phyloP scores from a whole-genome alignment of 2,797 vertebrate species.

The Megalops cyprinoides region DNA sequence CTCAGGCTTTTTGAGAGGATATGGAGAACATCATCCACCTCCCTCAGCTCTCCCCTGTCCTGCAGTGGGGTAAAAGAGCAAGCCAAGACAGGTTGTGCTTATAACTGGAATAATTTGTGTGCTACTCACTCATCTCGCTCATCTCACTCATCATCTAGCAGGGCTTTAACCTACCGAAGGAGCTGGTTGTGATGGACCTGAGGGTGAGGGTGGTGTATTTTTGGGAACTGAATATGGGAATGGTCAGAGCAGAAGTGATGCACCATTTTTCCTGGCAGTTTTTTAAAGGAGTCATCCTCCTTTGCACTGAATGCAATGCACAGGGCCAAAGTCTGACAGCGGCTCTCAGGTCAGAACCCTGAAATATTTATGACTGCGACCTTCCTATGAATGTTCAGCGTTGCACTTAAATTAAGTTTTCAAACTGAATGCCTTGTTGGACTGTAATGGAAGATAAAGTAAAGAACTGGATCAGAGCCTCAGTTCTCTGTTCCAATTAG shows the following conservation, averaged over 20 bases:
- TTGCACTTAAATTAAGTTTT: slow-evolving; percentile 78
- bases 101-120: slow-evolving; percentile 30
- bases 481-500: slow-evolving; percentile 74
- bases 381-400: slow-evolving; percentile 75
- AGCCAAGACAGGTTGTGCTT: not conserved
- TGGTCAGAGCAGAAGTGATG: slow-evolving; percentile 8
- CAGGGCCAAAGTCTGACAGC: not conserved
- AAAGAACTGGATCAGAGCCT: slow-evolving; percentile 71
- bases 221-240: slow-evolving; percentile 16
- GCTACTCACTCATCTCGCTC: slow-evolving; percentile 31
- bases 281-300: not conserved
- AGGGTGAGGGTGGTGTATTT: slow-evolving; percentile 16
- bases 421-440: slow-evolving; percentile 76
- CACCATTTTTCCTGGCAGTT: not conserved
- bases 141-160: no score
- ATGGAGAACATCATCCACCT: slow-evolving; percentile 8
- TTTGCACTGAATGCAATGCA: slow-evolving; percentile 14
- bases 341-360: slow-evolving; percentile 54
- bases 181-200: not conserved
- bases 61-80: not conserved
- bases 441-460: slow-evolving; percentile 63
- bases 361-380: slow-evolving; percentile 80
- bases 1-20: slow-evolving; percentile 9
- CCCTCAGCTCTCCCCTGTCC: no score
- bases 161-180: slow-evolving; percentile 24